These are phyloP conservation scores for Charina bottae DNA, from an alignment of 2,113 vertebrate genomes.

Conservation along the genomic window DNA sequence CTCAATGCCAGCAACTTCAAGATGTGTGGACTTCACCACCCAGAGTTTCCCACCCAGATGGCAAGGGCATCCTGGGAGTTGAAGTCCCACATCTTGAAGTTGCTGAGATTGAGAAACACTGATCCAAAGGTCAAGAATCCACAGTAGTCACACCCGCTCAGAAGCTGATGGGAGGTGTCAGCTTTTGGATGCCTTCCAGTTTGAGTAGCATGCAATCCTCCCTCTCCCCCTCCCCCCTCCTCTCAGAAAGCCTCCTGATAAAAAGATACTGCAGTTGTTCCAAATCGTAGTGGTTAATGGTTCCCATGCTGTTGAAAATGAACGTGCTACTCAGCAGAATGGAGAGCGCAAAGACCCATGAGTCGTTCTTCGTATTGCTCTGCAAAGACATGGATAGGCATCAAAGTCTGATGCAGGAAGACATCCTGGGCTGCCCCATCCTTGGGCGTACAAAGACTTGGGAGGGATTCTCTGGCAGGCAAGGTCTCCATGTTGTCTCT, in stretches of 20 bases:
- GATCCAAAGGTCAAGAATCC: no score
- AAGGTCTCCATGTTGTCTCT: neutral
- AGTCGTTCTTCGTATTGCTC: conserved; percentile 52
- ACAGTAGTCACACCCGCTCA: neutral
- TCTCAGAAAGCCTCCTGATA: neutral
- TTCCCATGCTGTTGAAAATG: conserved; percentile 66
- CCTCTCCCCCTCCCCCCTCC: neutral
- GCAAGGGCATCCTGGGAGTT: no score
- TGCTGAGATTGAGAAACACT: no score
- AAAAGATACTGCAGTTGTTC: conserved; percentile 53
- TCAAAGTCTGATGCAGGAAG: neutral
- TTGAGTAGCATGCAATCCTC: neutral
- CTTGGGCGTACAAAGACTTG: no score
- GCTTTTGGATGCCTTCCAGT: neutral
- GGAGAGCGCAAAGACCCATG: conserved; percentile 53
- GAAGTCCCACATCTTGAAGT: no score
- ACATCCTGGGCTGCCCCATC: no score
- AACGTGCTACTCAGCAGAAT: conserved; percentile 65
- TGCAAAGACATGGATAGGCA: conserved; percentile 6
- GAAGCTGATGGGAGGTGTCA: no score
- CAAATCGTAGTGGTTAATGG: conserved; percentile 53
- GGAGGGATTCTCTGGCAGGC: no score
- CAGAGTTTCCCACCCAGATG: no score
- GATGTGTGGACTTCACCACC: no score
- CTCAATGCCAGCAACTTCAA: no score